These are phyloP conservation scores for Conus canariensis DNA, from an alignment of 2,888 invertebrate genomes.

Conservation along the genomic window DNA sequence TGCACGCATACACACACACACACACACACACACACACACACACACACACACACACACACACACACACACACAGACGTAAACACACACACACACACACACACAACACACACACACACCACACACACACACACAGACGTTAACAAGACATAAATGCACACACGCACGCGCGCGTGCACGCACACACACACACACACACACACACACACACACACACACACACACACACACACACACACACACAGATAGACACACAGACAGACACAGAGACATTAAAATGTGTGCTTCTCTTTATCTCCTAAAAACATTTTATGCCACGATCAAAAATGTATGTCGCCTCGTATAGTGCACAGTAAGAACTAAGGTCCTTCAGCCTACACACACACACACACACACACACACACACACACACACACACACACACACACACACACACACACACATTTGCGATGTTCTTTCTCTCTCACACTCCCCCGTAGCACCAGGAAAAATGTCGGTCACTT, in stretches of 20 bases:
- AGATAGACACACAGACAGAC: not conserved
- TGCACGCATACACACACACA: not conserved
- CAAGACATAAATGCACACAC: not conserved
- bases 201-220: not conserved
- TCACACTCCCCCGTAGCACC: too few relatives aligned
- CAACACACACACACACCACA: not conserved
- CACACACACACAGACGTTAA: not conserved
- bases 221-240: not conserved
- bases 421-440: too few relatives aligned
- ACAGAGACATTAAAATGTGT: not conserved
- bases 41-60: not conserved
- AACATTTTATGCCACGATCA: too few relatives aligned
- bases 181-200: not conserved
- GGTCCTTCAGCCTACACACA: too few relatives aligned
- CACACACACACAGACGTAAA: not conserved
- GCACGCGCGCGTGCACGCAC: not conserved
- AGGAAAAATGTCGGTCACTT: too few relatives aligned
- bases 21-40: constrained; percentile 18
- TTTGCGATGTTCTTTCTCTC: too few relatives aligned
- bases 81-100: constrained; percentile 7
- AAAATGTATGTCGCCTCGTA: too few relatives aligned
- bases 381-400: too few relatives aligned
- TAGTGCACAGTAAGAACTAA: too few relatives aligned
- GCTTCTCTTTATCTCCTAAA: too few relatives aligned
- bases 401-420: fast-evolving